Evolutionary conservation across 1,140 invertebrate species (phyloP), one percentile per base, ranked within the genome.

Genomic region (Penaeus japonicus): DNA sequence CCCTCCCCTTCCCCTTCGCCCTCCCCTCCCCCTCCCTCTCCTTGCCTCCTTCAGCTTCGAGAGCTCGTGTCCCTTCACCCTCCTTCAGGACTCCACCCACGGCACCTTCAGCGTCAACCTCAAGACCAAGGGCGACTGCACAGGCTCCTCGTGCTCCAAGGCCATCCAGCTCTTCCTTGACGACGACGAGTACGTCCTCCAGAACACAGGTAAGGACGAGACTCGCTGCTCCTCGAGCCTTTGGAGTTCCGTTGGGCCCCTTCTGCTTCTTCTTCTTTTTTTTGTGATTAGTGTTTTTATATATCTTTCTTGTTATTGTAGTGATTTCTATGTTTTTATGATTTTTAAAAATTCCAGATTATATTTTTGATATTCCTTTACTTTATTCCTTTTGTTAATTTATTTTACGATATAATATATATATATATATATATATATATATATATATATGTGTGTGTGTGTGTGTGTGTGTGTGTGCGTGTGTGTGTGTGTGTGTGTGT

Each of bases 131-230:
- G 75, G 70, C 22, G 84, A 85, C 20, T 89, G 82, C 39, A 57
- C 85, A 22, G 57, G 81, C 1, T 24, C 65, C 12, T 91, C 92
- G 39, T 95, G 95, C 89, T 93, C 93, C 0, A 94, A 93, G 53
- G 92, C 94, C 17, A 92, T 96, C 1, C 94, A 94, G 62, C 92
- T 97, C 17, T 96, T 94, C 84, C 91, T 96, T 62, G 94, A 96
- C 90, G 95, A 95, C 4, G 95, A 95, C 90, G 93, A 94, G 59
- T 97, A 96, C 90, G 92, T 93, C 4, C 92, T 97, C 1, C 75
- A 89, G 15, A 84, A 87, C 2, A 91, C 92, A 82, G 93, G 94
- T 94, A 91, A 92, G 91, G 62, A 30, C 27, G 53, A 47, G 22
- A 39, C 12, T 32, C 77, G 35, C 18, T 18, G 5, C n/a, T 30